Evolutionary conservation across 2,888 invertebrate genomes (phyloP).

Genomic region (Sepioteuthis lessoniana): DNA sequence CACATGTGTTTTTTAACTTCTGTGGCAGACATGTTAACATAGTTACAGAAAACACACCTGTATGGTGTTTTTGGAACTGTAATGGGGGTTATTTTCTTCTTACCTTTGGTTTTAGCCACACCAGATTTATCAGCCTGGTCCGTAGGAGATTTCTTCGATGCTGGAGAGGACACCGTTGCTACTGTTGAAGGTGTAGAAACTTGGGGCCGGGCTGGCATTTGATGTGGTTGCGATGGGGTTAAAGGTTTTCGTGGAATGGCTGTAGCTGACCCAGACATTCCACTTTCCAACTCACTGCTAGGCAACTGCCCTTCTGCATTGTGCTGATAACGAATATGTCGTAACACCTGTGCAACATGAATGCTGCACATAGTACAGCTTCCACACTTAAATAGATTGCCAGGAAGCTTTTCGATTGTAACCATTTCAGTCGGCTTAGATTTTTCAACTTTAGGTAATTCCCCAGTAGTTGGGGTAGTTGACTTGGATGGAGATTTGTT

Average conservation of each 20-base stretch:
- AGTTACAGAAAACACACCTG: conserved; percentile 40
- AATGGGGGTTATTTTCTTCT: neutral
- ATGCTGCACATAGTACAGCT: conserved; percentile 6
- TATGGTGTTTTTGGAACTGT: neutral
- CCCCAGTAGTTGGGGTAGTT: neutral
- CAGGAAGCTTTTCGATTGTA: neutral
- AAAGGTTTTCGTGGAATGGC: neutral
- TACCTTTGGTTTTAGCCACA: neutral
- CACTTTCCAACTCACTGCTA: neutral
- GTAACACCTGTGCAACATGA: neutral
- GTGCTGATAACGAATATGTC: conserved; percentile 24
- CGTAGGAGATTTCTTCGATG: neutral
- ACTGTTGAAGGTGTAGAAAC: neutral
- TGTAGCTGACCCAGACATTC: neutral
- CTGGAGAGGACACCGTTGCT: neutral
- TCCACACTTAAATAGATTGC: conserved; percentile 25
- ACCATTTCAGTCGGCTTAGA: neutral
- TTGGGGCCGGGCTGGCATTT: neutral
- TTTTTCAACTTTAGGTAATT: neutral
- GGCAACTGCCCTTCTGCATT: neutral
- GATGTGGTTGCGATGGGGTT: neutral
- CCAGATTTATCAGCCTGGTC: neutral
- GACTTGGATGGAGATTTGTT: neutral
- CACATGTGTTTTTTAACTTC: conserved; percentile 44
- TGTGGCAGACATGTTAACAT: conserved; percentile 11